Percentiles rank a stretch among this genome's conserved stretches.
phyloP scores from a whole-genome alignment of 2,888 invertebrate genomes.

The Thecocarcelia acutangulata region DNA sequence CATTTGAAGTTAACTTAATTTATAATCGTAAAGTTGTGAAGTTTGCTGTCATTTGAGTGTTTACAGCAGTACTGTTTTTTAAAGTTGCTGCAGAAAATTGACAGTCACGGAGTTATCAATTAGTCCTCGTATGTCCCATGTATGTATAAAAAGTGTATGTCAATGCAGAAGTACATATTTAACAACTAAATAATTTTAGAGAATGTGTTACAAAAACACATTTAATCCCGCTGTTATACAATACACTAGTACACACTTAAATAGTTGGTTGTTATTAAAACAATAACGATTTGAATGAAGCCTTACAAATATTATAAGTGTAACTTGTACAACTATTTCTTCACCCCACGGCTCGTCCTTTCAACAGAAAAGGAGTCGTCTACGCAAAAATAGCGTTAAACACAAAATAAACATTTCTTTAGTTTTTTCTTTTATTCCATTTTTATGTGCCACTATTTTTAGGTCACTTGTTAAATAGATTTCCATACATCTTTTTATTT shows the following conservation, averaged over 20 bases:
- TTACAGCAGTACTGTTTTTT: no score
- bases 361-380: slow-evolving; percentile 1
- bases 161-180: background rate
- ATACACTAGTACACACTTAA: no score
- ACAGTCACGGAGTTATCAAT: no score
- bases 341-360: slow-evolving; percentile 31
- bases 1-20: no score
- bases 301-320: slow-evolving; percentile 40
- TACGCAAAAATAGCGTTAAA: slow-evolving; percentile 27
- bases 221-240: no score
- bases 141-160: background rate
- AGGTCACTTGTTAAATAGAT: slow-evolving; percentile 66
- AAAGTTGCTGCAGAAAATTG: no score
- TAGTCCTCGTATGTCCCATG: no score
- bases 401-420: background rate
- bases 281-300: slow-evolving; percentile 28
- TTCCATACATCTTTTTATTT: slow-evolving; percentile 28
- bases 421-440: slow-evolving; percentile 21
- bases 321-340: slow-evolving; percentile 32
- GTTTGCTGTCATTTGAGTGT: no score
- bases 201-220: no score
- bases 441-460: slow-evolving; percentile 63
- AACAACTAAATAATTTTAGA: slow-evolving; percentile 16
- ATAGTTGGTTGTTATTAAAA: slow-evolving; percentile 18
- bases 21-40: no score